Conservation (phyloP, 2,113 vertebrate species). For the Corvus hawaiiensis region DNA sequence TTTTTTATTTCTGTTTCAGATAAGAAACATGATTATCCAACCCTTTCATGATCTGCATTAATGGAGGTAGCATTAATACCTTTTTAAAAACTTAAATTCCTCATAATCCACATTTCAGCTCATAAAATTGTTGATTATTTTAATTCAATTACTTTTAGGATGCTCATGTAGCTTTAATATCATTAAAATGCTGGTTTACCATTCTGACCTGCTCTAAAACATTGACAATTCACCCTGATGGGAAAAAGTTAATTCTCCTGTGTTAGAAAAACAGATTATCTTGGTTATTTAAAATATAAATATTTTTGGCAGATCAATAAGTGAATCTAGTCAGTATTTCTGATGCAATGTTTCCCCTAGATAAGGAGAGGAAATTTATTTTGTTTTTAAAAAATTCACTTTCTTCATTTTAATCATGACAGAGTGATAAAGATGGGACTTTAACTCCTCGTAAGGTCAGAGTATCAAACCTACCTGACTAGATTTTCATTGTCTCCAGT, state of each 20-base stretch:
- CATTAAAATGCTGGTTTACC: conserved; percentile 19
- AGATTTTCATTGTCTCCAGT: conserved; percentile 97
- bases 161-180: background rate
- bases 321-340: conserved; percentile 49
- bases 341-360: background rate
- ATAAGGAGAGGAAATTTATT: background rate
- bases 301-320: conserved; percentile 72
- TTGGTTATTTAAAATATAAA: conserved; percentile 68
- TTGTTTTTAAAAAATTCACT: background rate
- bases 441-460: conserved; percentile 65
- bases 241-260: conserved; percentile 10
- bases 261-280: conserved; percentile 31
- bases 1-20: conserved; percentile 62
- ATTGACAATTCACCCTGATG: background rate
- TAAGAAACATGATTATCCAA: conserved; percentile 37
- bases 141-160: conserved; percentile 10
- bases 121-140: background rate
- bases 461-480: conserved; percentile 83
- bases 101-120: background rate
- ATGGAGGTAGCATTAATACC: background rate
- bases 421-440: conserved; percentile 71
- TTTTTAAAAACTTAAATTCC: background rate
- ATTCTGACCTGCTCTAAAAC: conserved; percentile 4
- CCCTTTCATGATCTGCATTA: background rate
- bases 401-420: conserved; percentile 24